Conservation (phyloP, 2,113 vertebrate genomes). For the pig (Sus scrofa) region DNA sequence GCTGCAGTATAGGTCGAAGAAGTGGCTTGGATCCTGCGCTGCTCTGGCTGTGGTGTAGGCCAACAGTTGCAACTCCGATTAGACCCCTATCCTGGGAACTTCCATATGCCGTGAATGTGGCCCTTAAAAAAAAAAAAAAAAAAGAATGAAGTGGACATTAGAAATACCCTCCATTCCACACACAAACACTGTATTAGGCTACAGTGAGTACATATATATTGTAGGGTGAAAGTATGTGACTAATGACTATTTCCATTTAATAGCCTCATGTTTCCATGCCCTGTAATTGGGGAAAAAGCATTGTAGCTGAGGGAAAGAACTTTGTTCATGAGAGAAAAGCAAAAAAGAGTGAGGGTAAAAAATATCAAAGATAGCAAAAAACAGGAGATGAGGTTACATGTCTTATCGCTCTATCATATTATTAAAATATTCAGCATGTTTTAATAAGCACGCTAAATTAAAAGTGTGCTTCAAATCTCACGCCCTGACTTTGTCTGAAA, state of each 20-base stretch:
- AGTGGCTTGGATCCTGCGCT: too few relatives aligned
- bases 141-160: neutral
- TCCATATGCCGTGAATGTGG: too few relatives aligned
- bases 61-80: too few relatives aligned
- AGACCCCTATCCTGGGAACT: too few relatives aligned
- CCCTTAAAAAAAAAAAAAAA: too few relatives aligned
- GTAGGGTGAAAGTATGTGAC: neutral
- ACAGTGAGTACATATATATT: neutral
- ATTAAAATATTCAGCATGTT: neutral
- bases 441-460: neutral
- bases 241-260: neutral
- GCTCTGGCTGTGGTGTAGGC: too few relatives aligned
- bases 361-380: neutral
- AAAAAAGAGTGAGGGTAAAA: neutral
- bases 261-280: neutral
- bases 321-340: neutral
- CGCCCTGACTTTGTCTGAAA: neutral
- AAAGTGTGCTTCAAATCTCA: neutral
- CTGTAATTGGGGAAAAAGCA: neutral
- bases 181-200: neutral
- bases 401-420: neutral
- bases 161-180: neutral
- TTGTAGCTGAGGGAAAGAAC: neutral
- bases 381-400: neutral
- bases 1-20: too few relatives aligned